Conservation (phyloP, 2,888 invertebrate species). For the Patella ulyssiponensis region DNA sequence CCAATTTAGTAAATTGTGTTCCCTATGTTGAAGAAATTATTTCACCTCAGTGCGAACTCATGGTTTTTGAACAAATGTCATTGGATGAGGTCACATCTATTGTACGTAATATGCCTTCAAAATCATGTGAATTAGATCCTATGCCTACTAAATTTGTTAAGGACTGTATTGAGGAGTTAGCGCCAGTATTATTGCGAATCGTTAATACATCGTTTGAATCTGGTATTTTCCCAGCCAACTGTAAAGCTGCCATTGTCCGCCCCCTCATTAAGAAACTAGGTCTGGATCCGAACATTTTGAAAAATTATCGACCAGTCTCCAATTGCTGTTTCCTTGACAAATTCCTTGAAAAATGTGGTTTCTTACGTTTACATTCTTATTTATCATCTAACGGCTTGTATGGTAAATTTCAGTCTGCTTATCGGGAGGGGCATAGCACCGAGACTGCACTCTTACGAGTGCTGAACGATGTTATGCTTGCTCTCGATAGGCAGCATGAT, state of each 20-base stretch:
- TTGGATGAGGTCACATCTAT: no score
- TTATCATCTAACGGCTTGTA: background rate
- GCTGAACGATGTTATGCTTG: background rate
- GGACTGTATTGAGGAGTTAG: no score
- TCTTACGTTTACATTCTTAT: background rate
- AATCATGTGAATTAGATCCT: no score
- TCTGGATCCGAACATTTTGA: background rate
- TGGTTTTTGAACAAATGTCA: no score
- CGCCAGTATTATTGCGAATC: no score
- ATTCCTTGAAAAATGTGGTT: background rate
- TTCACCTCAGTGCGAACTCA: no score
- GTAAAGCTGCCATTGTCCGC: background rate
- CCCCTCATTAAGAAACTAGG: background rate
- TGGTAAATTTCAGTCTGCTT: slow-evolving; percentile 6
- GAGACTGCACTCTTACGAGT: slow-evolving; percentile 4
- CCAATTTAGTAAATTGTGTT: no score
- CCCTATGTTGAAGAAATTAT: no score
- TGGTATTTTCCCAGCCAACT: background rate
- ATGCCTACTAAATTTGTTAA: no score
- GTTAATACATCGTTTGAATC: background rate
- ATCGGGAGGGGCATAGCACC: background rate
- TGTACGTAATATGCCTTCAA: no score
- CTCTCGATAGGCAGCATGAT: background rate
- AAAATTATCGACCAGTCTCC: background rate
- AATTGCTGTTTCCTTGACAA: slow-evolving; percentile 1